Evolutionary conservation across 2,888 invertebrate genomes (phyloP), one percentile per base, ranked within the genome.

Genomic region (Ecdyonurus torrentis): DNA sequence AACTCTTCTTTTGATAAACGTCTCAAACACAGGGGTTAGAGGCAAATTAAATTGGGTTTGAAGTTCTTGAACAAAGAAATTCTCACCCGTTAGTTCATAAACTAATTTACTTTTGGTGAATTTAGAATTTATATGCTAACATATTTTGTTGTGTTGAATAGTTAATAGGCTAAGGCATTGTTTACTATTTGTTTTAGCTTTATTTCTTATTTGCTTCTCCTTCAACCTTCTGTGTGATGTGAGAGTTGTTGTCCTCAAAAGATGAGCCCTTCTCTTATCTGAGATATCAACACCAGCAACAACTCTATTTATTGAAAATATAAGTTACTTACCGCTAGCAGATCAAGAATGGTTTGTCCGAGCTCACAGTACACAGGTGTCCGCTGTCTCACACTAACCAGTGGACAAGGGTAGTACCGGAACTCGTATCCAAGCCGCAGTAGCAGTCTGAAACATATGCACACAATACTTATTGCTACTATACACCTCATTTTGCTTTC

Each of bases 341-440:
- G 80, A 76, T 89, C 91, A 74, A 92, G 89, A 65, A 92, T 89
- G 10, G 91, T 91, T 72, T 91, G 90, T 1, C 91, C 90, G 64
- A 91, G 87, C 76, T 91, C 91, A 25, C 83, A 86, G 72, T 86
- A 92, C 2, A 91, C 86, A 1, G 91, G 85, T 67, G 87, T 86
- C 18, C 91, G 77, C 70, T 84, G 81, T 23, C 89, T 78, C 20
- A 87, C 83, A 20, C 89, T 89, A 61, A 91, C 83, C 66, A 91
- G 77, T 1, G 91, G 89, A 71, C 88, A 87, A 0, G 91, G 91
- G 74, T 92, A 92, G 71, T 89, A 91, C 66, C 89, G 82, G 75
- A 86, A 90, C 72, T 91, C 89, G 2, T 90, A 89, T 1, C 91
- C 91, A 37, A 92, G 77, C 64, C 91, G 79, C 61, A 92, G 74